Evolutionary conservation across 2,797 vertebrate genomes (phyloP).

Genomic region (Chelon labrosus): DNA sequence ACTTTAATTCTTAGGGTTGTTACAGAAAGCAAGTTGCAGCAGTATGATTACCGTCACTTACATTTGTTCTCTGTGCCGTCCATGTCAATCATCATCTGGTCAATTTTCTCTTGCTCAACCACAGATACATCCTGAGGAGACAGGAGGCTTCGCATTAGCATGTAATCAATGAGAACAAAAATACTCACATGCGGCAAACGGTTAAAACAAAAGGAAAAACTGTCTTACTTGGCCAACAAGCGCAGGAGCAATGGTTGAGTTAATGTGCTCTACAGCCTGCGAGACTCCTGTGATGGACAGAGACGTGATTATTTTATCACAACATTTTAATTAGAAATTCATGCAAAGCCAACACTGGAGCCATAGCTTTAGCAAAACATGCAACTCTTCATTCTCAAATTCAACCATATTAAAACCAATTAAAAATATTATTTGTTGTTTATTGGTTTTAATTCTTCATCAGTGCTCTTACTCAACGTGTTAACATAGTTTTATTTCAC

Average conservation of each 20-base stretch:
- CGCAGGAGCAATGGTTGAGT: constrained; percentile 93
- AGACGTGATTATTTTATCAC: constrained; percentile 1
- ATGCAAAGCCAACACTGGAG: constrained; percentile 1
- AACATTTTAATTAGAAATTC: background rate
- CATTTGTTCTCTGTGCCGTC: constrained; percentile 97
- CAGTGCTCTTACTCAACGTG: background rate
- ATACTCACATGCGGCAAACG: background rate
- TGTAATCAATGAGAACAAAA: background rate
- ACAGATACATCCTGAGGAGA: constrained; percentile 87
- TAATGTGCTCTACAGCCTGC: constrained; percentile 95
- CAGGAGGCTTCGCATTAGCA: background rate
- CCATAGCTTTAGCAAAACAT: constrained; percentile 8
- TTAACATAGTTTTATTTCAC: background rate
- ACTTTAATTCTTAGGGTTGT: background rate
- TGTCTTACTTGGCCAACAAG: constrained; percentile 92
- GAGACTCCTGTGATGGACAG: constrained; percentile 88
- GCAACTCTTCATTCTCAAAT: constrained; percentile 6
- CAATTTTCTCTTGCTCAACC: constrained; percentile 94
- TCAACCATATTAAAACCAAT: constrained; percentile 6
- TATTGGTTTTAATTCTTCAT: background rate
- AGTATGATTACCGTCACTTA: constrained; percentile 71
- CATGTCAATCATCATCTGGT: constrained; percentile 95
- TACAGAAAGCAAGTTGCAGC: background rate
- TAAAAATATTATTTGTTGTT: constrained; percentile 8
- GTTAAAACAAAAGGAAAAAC: background rate